Conservation (phyloP, 2,113 vertebrate genomes). For the Gnathonemus echidnorhynchus region DNA sequence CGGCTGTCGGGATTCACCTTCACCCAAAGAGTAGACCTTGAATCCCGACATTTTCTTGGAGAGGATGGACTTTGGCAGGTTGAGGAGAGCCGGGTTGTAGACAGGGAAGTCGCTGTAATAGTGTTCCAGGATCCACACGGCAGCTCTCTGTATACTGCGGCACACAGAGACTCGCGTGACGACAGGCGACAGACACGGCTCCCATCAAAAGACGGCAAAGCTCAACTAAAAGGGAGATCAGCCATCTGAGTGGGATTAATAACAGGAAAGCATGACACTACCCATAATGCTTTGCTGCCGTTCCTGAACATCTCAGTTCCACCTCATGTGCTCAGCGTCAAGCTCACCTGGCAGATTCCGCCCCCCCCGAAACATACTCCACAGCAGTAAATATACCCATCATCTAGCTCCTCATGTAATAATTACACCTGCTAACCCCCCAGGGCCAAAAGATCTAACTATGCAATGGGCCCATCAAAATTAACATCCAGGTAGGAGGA, state of each 20-base stretch:
- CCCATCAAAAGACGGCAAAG: not conserved
- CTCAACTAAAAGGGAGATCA: not conserved
- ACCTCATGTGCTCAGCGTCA: not conserved
- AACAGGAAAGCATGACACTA: not conserved
- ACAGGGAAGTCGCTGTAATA: slow-evolving; percentile 94
- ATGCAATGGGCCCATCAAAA: too few relatives aligned
- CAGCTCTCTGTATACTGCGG: slow-evolving; percentile 84
- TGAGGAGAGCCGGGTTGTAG: slow-evolving; percentile 90
- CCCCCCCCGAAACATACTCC: too few relatives aligned
- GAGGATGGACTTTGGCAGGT: slow-evolving; percentile 91
- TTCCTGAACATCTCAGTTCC: not conserved
- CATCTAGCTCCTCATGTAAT: too few relatives aligned
- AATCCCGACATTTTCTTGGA: slow-evolving; percentile 97
- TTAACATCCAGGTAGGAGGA: too few relatives aligned
- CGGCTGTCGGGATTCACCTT: slow-evolving; percentile 60
- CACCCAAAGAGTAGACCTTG: slow-evolving; percentile 90
- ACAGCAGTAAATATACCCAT: too few relatives aligned
- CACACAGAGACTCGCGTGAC: not conserved
- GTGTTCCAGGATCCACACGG: slow-evolving; percentile 90
- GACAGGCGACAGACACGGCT: not conserved
- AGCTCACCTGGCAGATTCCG: too few relatives aligned
- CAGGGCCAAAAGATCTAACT: too few relatives aligned
- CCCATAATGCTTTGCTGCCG: not conserved
- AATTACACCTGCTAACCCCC: too few relatives aligned
- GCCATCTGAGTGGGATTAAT: not conserved